A percentile compares a stretch with the other conserved stretches of the same genome.
Conservation (phyloP, 2,888 invertebrate genomes). For the Rosalia funebris region DNA sequence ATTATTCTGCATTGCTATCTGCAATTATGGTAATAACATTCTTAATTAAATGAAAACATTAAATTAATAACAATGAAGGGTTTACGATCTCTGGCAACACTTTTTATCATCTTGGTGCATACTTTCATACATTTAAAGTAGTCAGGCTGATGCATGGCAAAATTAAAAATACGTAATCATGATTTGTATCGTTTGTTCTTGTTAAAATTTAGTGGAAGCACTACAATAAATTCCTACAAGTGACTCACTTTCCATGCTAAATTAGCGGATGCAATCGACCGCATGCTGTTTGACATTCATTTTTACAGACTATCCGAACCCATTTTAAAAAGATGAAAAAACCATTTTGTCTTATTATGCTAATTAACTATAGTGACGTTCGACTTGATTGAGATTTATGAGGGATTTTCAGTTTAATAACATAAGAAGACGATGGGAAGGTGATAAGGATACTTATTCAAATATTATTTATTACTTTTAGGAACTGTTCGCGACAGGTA, state of each 20-base stretch:
- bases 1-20: slow-evolving; percentile 25
- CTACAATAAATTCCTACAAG: slow-evolving; percentile 29
- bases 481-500: too few relatives aligned
- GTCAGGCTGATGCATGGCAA: neutral
- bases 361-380: slow-evolving; percentile 3
- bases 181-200: slow-evolving; percentile 28
- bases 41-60: slow-evolving; percentile 26
- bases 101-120: slow-evolving; percentile 9
- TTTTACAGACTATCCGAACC: slow-evolving; percentile 22
- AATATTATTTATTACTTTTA: too few relatives aligned
- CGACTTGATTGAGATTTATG: slow-evolving; percentile 7
- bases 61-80: slow-evolving; percentile 19
- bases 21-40: slow-evolving; percentile 35
- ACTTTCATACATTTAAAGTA: slow-evolving; percentile 15
- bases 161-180: too few relatives aligned
- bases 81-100: slow-evolving; percentile 6
- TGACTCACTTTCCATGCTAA: slow-evolving; percentile 25
- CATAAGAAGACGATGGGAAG: too few relatives aligned
- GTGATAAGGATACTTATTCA: too few relatives aligned
- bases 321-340: slow-evolving; percentile 17
- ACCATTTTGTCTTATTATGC: slow-evolving; percentile 16
- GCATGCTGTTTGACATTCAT: slow-evolving; percentile 19
- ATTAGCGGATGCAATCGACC: slow-evolving; percentile 11
- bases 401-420: neutral
- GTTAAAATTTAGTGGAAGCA: slow-evolving; percentile 27